Evolutionary conservation across 2,113 vertebrate species (phyloP), one percentile per base, ranked within the genome.

Genomic region (Epinephelus lanceolatus): DNA sequence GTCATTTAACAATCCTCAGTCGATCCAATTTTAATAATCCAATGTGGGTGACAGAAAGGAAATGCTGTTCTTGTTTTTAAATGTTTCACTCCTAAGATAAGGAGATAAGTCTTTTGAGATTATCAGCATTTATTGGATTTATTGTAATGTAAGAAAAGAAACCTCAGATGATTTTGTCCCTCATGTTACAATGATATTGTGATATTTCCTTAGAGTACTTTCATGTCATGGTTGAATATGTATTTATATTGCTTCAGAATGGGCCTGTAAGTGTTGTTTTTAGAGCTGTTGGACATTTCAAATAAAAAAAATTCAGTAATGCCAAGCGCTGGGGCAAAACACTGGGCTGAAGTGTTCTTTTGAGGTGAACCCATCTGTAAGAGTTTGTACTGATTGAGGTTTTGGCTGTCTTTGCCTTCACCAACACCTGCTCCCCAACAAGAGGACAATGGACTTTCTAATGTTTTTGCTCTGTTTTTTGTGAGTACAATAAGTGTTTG

Each of bases 221-320:
- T 75, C 52, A 69, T 42, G 40, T 51, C 42, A 14, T 83, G 62
- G 67, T 75, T 81, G 27, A 86, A 76, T 86, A 51, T 87, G 86
- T 92, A 91, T 92, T 91, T 91, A 88, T 87, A 83, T 84, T 93
- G 86, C 88, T 91, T 87, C 80, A 80, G 68, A 88, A 79, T 72
- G 82, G 78, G 53, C 72, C 55, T 86, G 68, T 85, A 71, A 80
- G 60, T 76, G 85, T 80, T 82, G 77, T 83, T 88, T 90, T 87
- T 78, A 65, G 88, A 82, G 66, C 74, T 80, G 79, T 81, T 83
- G 62, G 55, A 80, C 11, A 8, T 78, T 89, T 78, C 45, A 89
- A 91, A 91, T 88, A 84, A 91, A 91, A 91, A 80, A 65, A 91
- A 80, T 71, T 79, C 40, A 57, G 62, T 82, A 76, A 52, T 76